phyloP scores from a whole-genome alignment of 2,113 vertebrate genomes.

The Parotia lawesii region DNA sequence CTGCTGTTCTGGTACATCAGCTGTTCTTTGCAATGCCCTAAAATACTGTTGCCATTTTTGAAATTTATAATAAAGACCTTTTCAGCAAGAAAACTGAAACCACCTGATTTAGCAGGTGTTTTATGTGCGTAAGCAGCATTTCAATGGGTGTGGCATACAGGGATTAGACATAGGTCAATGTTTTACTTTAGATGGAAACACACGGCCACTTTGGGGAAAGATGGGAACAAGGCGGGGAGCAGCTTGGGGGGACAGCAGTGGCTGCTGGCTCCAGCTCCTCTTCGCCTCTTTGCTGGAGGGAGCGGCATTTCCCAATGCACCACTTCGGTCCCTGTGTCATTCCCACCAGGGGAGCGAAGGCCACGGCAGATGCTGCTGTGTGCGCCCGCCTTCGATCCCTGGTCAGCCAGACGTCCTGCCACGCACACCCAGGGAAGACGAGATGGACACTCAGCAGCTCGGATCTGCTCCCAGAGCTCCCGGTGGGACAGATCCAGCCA shows the following conservation, averaged over 20 bases:
- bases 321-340: accelerated
- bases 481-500: accelerated
- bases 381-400: no score
- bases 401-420: accelerated
- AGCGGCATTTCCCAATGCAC: accelerated
- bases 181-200: neutral
- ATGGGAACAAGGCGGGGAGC: accelerated
- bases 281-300: neutral
- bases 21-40: neutral
- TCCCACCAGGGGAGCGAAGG: accelerated
- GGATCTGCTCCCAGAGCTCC: neutral
- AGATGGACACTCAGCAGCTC: accelerated
- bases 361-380: accelerated
- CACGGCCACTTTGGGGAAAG: neutral
- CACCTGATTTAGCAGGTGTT: neutral
- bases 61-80: neutral
- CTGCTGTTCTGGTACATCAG: neutral
- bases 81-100: neutral
- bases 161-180: neutral
- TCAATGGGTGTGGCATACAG: accelerated
- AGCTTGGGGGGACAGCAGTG: neutral
- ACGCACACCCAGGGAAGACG: accelerated
- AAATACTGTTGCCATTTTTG: neutral
- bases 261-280: neutral
- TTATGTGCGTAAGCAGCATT: accelerated